Evolutionary conservation across 2,888 invertebrate genomes (phyloP), one percentile per base, ranked within the genome.

Genomic region (Scrobipalpa atriplicella): DNA sequence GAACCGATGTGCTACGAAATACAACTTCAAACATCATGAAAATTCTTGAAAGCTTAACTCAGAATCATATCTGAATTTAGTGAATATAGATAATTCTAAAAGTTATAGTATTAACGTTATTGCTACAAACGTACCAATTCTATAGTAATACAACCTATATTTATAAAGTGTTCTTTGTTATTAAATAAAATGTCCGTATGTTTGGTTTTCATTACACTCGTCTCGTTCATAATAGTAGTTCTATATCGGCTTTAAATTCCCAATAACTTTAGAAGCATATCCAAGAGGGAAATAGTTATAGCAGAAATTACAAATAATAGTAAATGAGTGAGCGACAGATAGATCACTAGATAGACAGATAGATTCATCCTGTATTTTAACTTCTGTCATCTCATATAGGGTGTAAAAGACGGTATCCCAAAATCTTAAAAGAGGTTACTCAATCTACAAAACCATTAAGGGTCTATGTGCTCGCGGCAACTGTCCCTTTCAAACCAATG

Each of bases 51-150:
- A 16, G 11, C 39, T 39, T 5, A 8, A 39, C 8, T 39, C 29
- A 3, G 29, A 29, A 3, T 29, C 29, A 29, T 29, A 2, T 3
- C 29, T 29, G 5, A 29, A 29, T 29, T 29, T 29, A 29, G 39
- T 39, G 8, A 39, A 43, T 43, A 13, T 3, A 13, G 3, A 43
- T 13, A 43, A 43, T 13, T 13, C 5, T 43, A 43, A 43, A 43
- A 13, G 43, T 3, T 13, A 13, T 43, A 43, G 11, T 43, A 43
- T 13, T 43, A 13, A 43, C 13, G 13, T 13, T 43, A 13, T 43
- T 13, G 43, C 43, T 43, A 43, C 47, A 16, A 47, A 47, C n/a
- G 47, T 47, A 47, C 47, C 47, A 47, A 47, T 47, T 47, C 16
- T 47, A 47, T n/a, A 3, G 47, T n/a, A 10, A 39, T 11, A 39